phyloP scores from a whole-genome alignment of 2,888 invertebrate genomes.

The Encarsia formosa region DNA sequence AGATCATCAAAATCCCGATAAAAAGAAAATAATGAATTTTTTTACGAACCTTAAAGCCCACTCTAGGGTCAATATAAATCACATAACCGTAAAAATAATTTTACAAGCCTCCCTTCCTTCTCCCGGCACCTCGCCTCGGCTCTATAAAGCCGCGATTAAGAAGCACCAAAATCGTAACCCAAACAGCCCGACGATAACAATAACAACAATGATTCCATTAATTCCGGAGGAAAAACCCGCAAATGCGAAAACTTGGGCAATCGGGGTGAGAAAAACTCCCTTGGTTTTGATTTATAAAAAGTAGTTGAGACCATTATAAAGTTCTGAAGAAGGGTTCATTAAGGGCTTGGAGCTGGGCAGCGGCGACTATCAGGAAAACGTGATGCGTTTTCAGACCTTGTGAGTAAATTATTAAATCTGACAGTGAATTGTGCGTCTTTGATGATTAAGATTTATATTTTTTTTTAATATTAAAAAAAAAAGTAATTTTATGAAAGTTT shows the following conservation, averaged over 20 bases:
- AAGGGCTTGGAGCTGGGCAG: too few relatives aligned
- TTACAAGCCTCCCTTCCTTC: conserved; percentile 17
- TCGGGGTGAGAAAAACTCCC: conserved; percentile 33
- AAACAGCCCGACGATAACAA: conserved; percentile 26
- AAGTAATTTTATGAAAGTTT: too few relatives aligned
- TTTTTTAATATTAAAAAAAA: too few relatives aligned
- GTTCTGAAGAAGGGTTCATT: conserved; percentile 43
- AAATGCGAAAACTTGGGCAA: conserved; percentile 37
- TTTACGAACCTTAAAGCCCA: too few relatives aligned
- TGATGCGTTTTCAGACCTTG: too few relatives aligned
- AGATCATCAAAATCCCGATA: too few relatives aligned
- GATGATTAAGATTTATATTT: too few relatives aligned
- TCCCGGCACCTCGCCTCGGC: neutral
- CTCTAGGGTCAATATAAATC: too few relatives aligned
- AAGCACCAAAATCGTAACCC: conserved; percentile 27
- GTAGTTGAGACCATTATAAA: conserved; percentile 29
- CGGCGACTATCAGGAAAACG: too few relatives aligned
- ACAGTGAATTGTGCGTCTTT: too few relatives aligned
- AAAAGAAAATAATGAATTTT: too few relatives aligned
- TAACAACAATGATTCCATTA: conserved; percentile 38
- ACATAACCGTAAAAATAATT: conserved; percentile 24
- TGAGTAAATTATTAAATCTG: too few relatives aligned
- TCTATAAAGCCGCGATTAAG: conserved; percentile 23
- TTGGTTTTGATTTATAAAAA: conserved; percentile 1
- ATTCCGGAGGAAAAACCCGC: conserved; percentile 22